Conservation (phyloP, 2,797 vertebrate species). For the Miichthys miiuy region DNA sequence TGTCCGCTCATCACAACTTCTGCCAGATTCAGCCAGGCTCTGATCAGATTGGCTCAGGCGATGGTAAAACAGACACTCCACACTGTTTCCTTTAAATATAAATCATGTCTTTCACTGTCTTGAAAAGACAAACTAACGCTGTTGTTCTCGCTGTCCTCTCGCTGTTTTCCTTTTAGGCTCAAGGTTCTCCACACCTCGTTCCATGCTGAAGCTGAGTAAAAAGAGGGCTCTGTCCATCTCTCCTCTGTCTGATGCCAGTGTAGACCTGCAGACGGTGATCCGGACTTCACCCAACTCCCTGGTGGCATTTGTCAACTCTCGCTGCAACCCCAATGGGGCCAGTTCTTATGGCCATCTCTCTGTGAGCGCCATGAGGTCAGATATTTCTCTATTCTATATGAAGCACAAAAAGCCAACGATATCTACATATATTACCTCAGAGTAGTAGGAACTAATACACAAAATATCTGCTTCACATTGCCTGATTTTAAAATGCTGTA, state of each 20-base stretch:
- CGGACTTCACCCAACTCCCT: slow-evolving; percentile 98
- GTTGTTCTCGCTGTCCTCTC: neutral
- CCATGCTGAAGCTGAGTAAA: slow-evolving; percentile 93
- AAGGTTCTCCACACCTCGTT: slow-evolving; percentile 93
- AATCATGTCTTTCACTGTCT: neutral
- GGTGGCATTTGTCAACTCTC: slow-evolving; percentile 96
- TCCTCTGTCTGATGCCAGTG: slow-evolving; percentile 94
- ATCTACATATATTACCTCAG: neutral
- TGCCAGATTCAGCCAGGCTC: slow-evolving; percentile 80
- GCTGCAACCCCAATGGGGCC: slow-evolving; percentile 89
- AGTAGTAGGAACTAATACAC: neutral
- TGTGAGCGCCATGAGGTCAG: slow-evolving; percentile 95
- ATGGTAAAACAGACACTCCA: slow-evolving; percentile 83
- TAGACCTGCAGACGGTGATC: slow-evolving; percentile 98
- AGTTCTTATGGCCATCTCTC: slow-evolving; percentile 98
- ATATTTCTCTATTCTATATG: neutral
- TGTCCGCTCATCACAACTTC: slow-evolving; percentile 88
- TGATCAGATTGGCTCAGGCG: slow-evolving; percentile 84
- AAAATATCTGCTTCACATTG: neutral
- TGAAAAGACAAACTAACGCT: neutral
- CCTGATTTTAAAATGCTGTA: slow-evolving; percentile 1
- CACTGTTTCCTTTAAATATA: rapidly evolving
- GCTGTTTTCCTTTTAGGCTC: slow-evolving; percentile 84
- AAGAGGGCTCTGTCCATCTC: slow-evolving; percentile 98
- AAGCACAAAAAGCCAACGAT: neutral